A percentile compares a stretch with the other conserved stretches of the same genome.
Evolutionary conservation across 2,113 vertebrate genomes (phyloP).

Genomic region (Cairina moschata): DNA sequence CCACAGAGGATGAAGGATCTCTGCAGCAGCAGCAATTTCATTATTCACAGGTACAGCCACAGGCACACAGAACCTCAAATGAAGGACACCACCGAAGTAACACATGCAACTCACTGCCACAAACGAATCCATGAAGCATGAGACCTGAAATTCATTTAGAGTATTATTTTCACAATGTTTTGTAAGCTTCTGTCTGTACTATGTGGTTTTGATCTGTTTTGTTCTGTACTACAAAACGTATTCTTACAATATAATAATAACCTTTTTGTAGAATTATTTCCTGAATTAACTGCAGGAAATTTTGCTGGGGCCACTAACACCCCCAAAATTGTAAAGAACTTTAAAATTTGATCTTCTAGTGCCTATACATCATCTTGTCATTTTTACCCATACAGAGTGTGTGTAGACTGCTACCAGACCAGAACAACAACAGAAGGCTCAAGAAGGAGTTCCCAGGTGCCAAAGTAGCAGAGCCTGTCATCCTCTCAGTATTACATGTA

Average conservation of each 20-base stretch:
- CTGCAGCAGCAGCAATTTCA: background rate
- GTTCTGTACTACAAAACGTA: background rate
- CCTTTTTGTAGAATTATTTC: background rate
- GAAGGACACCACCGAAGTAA: background rate
- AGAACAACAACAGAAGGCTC: constrained; percentile 14
- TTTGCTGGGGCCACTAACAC: background rate
- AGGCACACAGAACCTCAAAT: background rate
- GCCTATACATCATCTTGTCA: background rate
- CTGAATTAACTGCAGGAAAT: background rate
- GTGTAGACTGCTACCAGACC: background rate
- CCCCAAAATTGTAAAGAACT: background rate
- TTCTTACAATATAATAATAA: background rate
- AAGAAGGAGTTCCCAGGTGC: background rate
- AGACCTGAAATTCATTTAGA: background rate
- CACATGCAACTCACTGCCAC: background rate
- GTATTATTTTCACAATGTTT: background rate
- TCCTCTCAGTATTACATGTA: background rate
- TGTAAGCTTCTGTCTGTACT: background rate
- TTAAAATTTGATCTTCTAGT: background rate
- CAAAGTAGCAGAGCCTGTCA: background rate
- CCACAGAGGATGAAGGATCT: background rate
- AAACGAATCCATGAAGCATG: background rate
- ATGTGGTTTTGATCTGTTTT: background rate
- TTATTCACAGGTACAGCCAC: background rate
- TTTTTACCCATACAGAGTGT: background rate